Conservation (phyloP, 2,113 vertebrate genomes). For the Thermophis baileyi region DNA sequence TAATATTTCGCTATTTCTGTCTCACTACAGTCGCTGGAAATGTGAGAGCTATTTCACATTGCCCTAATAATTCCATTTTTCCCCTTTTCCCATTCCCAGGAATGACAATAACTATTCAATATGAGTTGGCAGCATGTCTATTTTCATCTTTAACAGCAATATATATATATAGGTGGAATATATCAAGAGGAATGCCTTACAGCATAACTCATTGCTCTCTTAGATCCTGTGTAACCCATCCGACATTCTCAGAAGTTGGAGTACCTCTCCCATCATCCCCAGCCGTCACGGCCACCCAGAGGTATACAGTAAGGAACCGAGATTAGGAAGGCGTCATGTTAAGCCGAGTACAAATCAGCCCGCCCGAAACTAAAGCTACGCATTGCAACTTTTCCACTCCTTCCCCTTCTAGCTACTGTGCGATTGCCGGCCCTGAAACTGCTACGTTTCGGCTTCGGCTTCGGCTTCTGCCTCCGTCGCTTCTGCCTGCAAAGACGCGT, state of each 20-base stretch:
- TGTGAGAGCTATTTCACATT: not conserved
- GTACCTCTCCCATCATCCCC: not conserved
- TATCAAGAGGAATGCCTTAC: not conserved
- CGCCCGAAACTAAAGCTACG: not conserved
- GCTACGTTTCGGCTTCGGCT: not conserved
- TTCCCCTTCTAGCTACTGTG: not conserved
- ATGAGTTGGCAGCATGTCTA: not conserved
- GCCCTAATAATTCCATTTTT: not conserved
- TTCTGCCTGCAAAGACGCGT: not conserved
- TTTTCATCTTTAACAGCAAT: not conserved
- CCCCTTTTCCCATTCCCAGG: not conserved
- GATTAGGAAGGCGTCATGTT: not conserved
- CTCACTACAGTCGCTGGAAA: not conserved
- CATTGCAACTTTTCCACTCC: not conserved
- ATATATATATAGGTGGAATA: not conserved
- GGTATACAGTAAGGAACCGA: not conserved
- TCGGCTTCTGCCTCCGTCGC: not conserved
- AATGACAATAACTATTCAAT: not conserved
- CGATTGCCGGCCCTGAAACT: not conserved
- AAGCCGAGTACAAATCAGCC: not conserved
- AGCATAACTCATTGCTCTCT: not conserved
- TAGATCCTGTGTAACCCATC: not conserved
- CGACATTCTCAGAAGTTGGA: not conserved
- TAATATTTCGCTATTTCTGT: no score
- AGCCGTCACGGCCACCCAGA: not conserved